Percentiles rank a stretch among this genome's conserved stretches.
Evolutionary conservation across 2,113 vertebrate species (phyloP).

Genomic region (Canis aureus): DNA sequence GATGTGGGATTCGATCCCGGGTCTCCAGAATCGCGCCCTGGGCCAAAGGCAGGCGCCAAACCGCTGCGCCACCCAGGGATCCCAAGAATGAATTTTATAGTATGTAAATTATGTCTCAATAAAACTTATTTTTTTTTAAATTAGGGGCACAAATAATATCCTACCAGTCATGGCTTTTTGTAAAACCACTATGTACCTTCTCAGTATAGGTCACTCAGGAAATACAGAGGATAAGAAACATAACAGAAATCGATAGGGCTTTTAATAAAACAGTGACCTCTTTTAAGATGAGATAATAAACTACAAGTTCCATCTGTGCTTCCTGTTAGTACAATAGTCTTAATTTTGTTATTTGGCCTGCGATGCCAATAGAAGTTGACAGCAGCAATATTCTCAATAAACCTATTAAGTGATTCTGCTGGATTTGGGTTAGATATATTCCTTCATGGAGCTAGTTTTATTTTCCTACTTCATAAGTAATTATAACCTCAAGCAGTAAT

Average conservation of each 20-base stretch:
- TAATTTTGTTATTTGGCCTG: constrained; percentile 27
- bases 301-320: background rate
- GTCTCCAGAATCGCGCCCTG: no score
- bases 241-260: background rate
- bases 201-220: background rate
- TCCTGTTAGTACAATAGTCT: background rate
- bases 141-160: background rate
- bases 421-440: constrained; percentile 32
- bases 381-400: background rate
- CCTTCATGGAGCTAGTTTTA: background rate
- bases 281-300: constrained; percentile 36
- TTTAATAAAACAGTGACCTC: background rate
- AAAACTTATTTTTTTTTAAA: background rate
- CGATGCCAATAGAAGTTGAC: constrained; percentile 1
- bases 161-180: background rate
- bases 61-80: no score
- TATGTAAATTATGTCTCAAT: background rate
- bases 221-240: background rate
- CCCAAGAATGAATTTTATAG: background rate
- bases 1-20: no score
- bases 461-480: background rate
- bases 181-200: background rate
- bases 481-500: constrained; percentile 53
- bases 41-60: no score
- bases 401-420: constrained; percentile 12